Conservation (phyloP, 2,888 invertebrate species). For the Synergus laeviventris region DNA sequence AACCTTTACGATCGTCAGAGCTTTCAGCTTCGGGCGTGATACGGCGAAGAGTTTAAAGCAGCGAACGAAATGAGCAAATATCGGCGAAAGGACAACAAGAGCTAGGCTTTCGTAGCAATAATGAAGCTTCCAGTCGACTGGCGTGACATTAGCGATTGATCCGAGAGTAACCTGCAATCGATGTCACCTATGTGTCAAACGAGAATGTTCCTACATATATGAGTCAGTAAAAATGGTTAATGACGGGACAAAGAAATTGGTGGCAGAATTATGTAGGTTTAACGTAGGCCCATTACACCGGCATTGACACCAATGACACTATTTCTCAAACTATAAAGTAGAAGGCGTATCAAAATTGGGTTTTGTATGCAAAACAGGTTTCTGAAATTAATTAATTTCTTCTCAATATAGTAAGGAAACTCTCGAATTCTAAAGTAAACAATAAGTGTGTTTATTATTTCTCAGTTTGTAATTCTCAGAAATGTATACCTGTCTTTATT, state of each 20-base stretch:
- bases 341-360: background rate
- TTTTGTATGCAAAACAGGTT: too few relatives aligned
- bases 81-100: constrained; percentile 45
- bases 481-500: too few relatives aligned
- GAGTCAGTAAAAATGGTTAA: constrained; percentile 15
- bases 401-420: too few relatives aligned
- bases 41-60: constrained; percentile 42
- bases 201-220: background rate
- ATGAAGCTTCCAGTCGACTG: constrained; percentile 44
- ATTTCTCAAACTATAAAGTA: background rate
- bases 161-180: constrained; percentile 46
- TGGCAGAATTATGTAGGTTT: constrained; percentile 7
- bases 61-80: constrained; percentile 49
- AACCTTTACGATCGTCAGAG: constrained; percentile 36
- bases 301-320: background rate
- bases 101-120: constrained; percentile 47
- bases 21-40: constrained; percentile 41
- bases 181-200: constrained; percentile 31
- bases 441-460: too few relatives aligned
- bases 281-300: background rate
- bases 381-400: too few relatives aligned
- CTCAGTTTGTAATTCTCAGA: too few relatives aligned
- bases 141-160: constrained; percentile 59
- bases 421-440: too few relatives aligned
- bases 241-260: background rate